phyloP scores from a whole-genome alignment of 2,797 vertebrate species.

The Pseudomugil tenellus region DNA sequence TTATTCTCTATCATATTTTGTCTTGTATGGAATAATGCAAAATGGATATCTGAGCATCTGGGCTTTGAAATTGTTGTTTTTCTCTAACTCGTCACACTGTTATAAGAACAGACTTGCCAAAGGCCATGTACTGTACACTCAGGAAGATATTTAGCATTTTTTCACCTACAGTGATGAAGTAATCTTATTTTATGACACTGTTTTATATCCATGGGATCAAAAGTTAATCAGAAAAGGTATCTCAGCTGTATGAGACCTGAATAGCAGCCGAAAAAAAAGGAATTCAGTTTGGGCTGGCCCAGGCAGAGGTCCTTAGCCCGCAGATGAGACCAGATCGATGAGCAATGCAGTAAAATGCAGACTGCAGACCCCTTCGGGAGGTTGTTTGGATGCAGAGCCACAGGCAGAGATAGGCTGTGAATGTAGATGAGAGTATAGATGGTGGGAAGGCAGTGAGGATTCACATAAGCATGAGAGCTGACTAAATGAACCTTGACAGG shows the following conservation, averaged over 20 bases:
- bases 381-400: slow-evolving; percentile 67
- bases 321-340: slow-evolving; percentile 69
- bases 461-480: slow-evolving; percentile 53
- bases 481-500: slow-evolving; percentile 66
- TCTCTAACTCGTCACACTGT: slow-evolving; percentile 18
- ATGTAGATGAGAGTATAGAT: slow-evolving; percentile 65
- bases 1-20: slow-evolving; percentile 14
- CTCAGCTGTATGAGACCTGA: slow-evolving; percentile 55
- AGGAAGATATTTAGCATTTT: slow-evolving; percentile 35
- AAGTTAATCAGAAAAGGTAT: slow-evolving; percentile 53
- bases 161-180: slow-evolving; percentile 29
- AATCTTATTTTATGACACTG: slow-evolving; percentile 40
- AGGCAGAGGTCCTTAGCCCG: slow-evolving; percentile 59
- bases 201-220: slow-evolving; percentile 47
- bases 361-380: slow-evolving; percentile 58
- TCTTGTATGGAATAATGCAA: slow-evolving; percentile 9
- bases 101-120: slow-evolving; percentile 24
- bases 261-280: slow-evolving; percentile 53
- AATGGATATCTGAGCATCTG: background rate
- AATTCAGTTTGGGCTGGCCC: slow-evolving; percentile 59
- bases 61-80: slow-evolving; percentile 25
- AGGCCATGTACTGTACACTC: slow-evolving; percentile 16
- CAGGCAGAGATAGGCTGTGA: slow-evolving; percentile 54
- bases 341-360: slow-evolving; percentile 60
- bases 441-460: slow-evolving; percentile 44